Base-by-base conservation (phyloP, 2,888 invertebrate species). In the Drosophila conformis region DNA sequence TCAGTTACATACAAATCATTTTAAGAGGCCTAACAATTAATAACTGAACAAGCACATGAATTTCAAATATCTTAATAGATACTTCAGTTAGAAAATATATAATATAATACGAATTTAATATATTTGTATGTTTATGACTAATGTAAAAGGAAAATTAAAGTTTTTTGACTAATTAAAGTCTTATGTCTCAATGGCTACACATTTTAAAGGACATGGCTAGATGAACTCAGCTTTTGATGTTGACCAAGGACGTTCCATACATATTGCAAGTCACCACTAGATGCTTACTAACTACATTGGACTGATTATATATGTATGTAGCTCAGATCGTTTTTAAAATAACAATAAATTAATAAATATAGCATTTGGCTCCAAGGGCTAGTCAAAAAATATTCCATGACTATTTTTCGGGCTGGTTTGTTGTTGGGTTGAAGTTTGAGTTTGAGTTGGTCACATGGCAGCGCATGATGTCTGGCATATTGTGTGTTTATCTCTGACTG, bases 1-100 rank as follows among this genome's bases (percentile, higher is more conserved):
- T 67, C 42, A 58, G 10, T 46, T 48, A n/a, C 72, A 51, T 53
- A 49, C 40, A 48, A 42, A 66, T 25, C 29, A 60, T 66, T 63
- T 54, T 40, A 48, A 63, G 53, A 70, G 61, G 65, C 38, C 46
- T 27, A 57, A 11, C 38, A 66, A 75, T 70, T 70, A 62, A 46
- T 25, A 46, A 25, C 13, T 21, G 6, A 46, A 46, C 21, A 21
- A 1, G 21, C 42, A 7, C 1, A 1, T 21, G 46, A 21, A 21
- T 13, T 13, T 46, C 2, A 7, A 2, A 8, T 4, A 15, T 15
- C 1, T 7, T 25, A 4, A 8, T 8, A 25, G 46, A 15, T 1
- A 25, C 8, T 46, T 46, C 15, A 8, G 15, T 25, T 42, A 0
- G 2, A 11, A 0, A 13, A 42, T 40, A 4, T 11, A 2, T 11